phyloP scores from a whole-genome alignment of 2,888 invertebrate genomes.

The Agrochola litura region DNA sequence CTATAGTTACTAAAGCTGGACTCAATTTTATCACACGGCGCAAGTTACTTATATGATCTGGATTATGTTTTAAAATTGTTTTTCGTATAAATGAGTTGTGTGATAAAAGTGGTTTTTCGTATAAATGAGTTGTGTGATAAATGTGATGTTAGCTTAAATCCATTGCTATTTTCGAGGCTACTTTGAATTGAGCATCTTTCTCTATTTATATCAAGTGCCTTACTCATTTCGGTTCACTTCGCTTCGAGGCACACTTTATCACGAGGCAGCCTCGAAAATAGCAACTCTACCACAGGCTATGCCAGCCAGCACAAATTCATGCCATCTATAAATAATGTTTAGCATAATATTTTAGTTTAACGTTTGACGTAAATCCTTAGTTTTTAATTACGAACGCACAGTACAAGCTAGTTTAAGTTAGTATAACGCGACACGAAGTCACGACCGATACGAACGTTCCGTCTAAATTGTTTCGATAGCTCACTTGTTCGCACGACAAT shows the following conservation, averaged over 20 bases:
- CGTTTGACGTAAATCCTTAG: slow-evolving; percentile 66
- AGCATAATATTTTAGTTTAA: slow-evolving; percentile 70
- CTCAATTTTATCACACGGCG: slow-evolving; percentile 47
- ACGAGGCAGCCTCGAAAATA: slow-evolving; percentile 40
- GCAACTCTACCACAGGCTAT: slow-evolving; percentile 47
- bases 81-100: slow-evolving; percentile 47
- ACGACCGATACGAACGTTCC: slow-evolving; percentile 83
- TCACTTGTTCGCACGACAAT: slow-evolving; percentile 32
- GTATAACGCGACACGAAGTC: slow-evolving; percentile 71
- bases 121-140: slow-evolving; percentile 58
- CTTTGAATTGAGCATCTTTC: slow-evolving; percentile 25
- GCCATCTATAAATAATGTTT: slow-evolving; percentile 73
- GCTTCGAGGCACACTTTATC: slow-evolving; percentile 18
- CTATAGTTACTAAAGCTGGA: slow-evolving; percentile 32
- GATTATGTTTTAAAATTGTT: slow-evolving; percentile 26
- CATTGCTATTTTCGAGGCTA: slow-evolving; percentile 37
- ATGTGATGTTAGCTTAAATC: slow-evolving; percentile 53
- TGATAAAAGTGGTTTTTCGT: slow-evolving; percentile 61
- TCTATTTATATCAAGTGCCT: slow-evolving; percentile 40
- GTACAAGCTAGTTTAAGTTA: slow-evolving; percentile 87
- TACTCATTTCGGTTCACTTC: slow-evolving; percentile 13
- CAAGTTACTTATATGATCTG: slow-evolving; percentile 52
- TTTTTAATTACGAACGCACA: slow-evolving; percentile 76
- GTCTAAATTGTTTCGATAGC: slow-evolving; percentile 58
- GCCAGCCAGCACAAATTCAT: slow-evolving; percentile 73